Conservation (phyloP, 2,888 invertebrate genomes). For the Phragmatobia fuliginosa region DNA sequence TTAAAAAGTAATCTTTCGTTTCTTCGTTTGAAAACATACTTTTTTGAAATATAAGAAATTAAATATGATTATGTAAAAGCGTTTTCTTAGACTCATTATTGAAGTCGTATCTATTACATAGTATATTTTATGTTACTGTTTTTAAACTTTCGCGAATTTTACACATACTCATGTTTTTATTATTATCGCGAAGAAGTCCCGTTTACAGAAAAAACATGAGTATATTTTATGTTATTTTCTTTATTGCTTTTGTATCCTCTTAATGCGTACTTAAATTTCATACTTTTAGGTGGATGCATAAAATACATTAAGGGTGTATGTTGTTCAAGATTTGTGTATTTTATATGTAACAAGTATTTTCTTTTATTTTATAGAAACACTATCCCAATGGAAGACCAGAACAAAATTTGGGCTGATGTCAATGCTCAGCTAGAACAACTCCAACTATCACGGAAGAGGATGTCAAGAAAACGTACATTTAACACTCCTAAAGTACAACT, state of each 20-base stretch:
- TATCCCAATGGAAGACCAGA: constrained; percentile 95
- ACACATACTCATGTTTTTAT: no score
- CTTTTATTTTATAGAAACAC: constrained; percentile 85
- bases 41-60: no score
- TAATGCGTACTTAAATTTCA: background rate
- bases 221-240: background rate
- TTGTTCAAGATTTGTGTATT: background rate
- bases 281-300: background rate
- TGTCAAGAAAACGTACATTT: constrained; percentile 73
- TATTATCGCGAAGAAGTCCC: no score
- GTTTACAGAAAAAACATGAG: no score
- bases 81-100: background rate
- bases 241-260: background rate
- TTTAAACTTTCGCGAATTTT: no score
- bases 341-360: background rate
- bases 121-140: no score
- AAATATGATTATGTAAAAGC: background rate
- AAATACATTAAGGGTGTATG: background rate
- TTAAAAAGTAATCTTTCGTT: no score
- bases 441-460: constrained; percentile 87
- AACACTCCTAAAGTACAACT: constrained; percentile 74
- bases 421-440: constrained; percentile 91
- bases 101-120: background rate
- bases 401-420: constrained; percentile 94
- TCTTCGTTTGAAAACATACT: no score